These are phyloP conservation scores for Edolisoma coerulescens DNA, from an alignment of 2,113 vertebrate genomes.

Conservation along the genomic window DNA sequence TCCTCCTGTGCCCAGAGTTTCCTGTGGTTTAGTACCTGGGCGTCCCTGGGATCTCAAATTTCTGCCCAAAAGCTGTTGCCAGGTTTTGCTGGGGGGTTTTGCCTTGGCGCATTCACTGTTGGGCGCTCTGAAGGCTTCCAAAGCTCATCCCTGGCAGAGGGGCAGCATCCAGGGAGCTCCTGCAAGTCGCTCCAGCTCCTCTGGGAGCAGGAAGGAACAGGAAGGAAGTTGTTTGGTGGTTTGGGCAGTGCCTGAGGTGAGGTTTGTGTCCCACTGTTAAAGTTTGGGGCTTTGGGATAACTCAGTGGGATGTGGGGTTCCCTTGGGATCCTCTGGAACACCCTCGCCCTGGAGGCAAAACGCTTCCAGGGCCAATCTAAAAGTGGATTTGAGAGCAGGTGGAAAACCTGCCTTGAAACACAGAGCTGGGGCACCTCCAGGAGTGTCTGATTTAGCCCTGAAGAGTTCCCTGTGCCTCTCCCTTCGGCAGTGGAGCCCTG, in stretches of 20 bases:
- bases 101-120: rapidly evolving
- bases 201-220: background rate
- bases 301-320: rapidly evolving
- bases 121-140: background rate
- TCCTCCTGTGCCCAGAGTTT: background rate
- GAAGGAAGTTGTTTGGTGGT: background rate
- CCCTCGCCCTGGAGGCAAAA: background rate
- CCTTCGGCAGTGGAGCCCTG: background rate
- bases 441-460: background rate
- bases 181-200: background rate
- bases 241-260: background rate
- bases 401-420: background rate
- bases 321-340: background rate
- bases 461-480: background rate
- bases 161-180: background rate
- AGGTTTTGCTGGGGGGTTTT: background rate
- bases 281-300: background rate
- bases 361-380: background rate
- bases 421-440: rapidly evolving
- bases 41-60: background rate
- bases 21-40: background rate
- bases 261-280: rapidly evolving
- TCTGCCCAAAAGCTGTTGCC: rapidly evolving
- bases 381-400: rapidly evolving
- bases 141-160: background rate